phyloP scores from a whole-genome alignment of 2,888 invertebrate species.

The Erpobdella octoculata region DNA sequence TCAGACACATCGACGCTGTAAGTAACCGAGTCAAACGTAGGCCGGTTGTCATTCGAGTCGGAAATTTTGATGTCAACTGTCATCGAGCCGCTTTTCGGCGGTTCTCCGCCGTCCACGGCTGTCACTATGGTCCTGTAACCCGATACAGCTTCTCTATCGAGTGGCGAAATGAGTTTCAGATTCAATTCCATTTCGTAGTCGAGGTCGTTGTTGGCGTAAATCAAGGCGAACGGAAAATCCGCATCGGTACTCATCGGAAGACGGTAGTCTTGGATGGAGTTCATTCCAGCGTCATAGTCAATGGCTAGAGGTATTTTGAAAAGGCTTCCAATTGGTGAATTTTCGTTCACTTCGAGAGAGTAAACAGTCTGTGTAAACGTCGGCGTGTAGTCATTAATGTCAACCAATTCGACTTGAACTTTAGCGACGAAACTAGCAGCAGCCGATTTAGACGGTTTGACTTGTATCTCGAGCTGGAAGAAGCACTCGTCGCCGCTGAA shows the following conservation, averaged over 20 bases:
- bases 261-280: not conserved
- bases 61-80: not conserved
- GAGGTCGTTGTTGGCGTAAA: not conserved
- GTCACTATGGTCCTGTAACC: not conserved
- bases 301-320: conserved; percentile 6
- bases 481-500: not conserved
- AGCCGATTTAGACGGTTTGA: not conserved
- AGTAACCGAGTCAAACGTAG: conserved; percentile 8
- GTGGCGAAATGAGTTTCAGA: not conserved
- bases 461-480: not conserved
- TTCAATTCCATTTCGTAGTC: not conserved
- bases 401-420: not conserved
- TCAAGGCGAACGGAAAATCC: not conserved
- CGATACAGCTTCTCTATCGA: not conserved
- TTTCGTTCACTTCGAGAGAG: not conserved
- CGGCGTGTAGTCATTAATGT: conserved; percentile 24
- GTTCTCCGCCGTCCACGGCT: conserved; percentile 12
- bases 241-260: not conserved
- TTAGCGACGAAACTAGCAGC: not conserved
- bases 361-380: not conserved
- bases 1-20: conserved; percentile 16
- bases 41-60: conserved; percentile 21
- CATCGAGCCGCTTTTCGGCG: not conserved
- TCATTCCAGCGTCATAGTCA: not conserved
- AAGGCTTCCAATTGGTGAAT: not conserved